Evolutionary conservation across 1,140 invertebrate genomes (phyloP), one percentile per base, ranked within the genome.

Genomic region (Zaprionus tsacasi): DNA sequence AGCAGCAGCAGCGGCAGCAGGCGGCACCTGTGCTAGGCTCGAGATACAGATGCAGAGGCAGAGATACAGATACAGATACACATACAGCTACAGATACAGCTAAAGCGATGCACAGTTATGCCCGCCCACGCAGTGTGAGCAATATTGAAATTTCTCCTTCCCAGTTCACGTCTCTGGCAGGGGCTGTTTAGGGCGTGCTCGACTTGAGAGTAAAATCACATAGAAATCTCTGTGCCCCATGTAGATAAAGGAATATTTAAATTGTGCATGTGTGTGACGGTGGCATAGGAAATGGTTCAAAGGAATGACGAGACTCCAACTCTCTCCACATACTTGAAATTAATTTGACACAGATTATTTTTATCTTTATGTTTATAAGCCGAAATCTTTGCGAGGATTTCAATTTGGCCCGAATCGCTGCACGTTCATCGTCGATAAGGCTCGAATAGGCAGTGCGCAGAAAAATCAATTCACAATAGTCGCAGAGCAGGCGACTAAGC

Each of bases 361-460:
- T 87, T 88, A 88, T 89, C 81, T 88, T 83, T 72, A 78, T 76
- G 83, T 82, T 83, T 83, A 87, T 77, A 73, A 64, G 81, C 21
- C 21, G 61, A 78, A 78, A 77, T 80, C 77, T 74, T 69, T 58
- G 77, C 65, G 67, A 66, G 80, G 81, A 88, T 88, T 88, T 88
- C 83, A 88, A 88, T 88, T 88, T 83, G 59, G 61, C 58, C 25
- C 68, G 79, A 87, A 82, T 87, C 81, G 63, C 56, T 52, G 76
- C 83, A 88, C 85, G 85, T 89, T 83, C 85, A 89, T 85, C 81
- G 81, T 25, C 58, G 85, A 88, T 88, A 81, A 72, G 70, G 50
- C 54, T 21, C 27, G 72, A 78, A 82, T 63, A 69, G 65, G 63
- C 59, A 66, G 72, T 7, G 6, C 40, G 40, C n/a, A 45, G 7